These are phyloP conservation scores for Belgica antarctica DNA, from an alignment of 2,888 invertebrate genomes.

Conservation along the genomic window DNA sequence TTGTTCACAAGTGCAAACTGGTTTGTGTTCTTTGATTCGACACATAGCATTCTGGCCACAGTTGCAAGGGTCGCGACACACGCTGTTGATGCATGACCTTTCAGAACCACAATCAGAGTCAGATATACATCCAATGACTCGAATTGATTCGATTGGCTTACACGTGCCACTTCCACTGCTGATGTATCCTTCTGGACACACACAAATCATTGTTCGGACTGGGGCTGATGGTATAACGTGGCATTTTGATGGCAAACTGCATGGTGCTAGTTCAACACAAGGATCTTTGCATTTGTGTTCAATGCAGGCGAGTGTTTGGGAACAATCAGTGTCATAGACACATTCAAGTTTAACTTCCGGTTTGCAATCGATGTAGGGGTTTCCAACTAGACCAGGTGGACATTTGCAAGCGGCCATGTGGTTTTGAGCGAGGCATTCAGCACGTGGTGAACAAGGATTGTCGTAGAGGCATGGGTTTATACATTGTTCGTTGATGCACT, in stretches of 20 bases:
- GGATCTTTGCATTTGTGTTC: slow-evolving; percentile 80
- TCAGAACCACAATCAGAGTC: slow-evolving; percentile 77
- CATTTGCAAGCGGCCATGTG: slow-evolving; percentile 85
- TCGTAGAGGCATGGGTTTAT: slow-evolving; percentile 77
- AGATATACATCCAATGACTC: slow-evolving; percentile 65
- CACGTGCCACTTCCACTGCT: slow-evolving; percentile 80
- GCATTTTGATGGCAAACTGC: slow-evolving; percentile 75
- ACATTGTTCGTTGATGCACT: slow-evolving; percentile 83
- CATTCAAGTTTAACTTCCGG: slow-evolving; percentile 74
- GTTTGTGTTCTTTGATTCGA: slow-evolving; percentile 78
- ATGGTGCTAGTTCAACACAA: slow-evolving; percentile 74
- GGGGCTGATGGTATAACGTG: slow-evolving; percentile 78
- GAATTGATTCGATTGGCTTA: slow-evolving; percentile 66
- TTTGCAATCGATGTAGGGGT: slow-evolving; percentile 77
- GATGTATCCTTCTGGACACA: slow-evolving; percentile 84
- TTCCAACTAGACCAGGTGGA: slow-evolving; percentile 70
- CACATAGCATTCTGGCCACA: slow-evolving; percentile 85
- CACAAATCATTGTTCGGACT: slow-evolving; percentile 84
- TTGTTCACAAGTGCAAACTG: slow-evolving; percentile 79
- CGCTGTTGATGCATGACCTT: slow-evolving; percentile 74
- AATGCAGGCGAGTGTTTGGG: slow-evolving; percentile 74
- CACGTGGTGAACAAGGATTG: slow-evolving; percentile 72
- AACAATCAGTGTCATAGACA: slow-evolving; percentile 77
- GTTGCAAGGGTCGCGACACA: slow-evolving; percentile 80
- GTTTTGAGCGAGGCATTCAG: slow-evolving; percentile 76